A percentile compares a stretch with the other conserved stretches of the same genome.
These are phyloP conservation scores for Xanthostigma xanthostigma DNA, from an alignment of 2,888 invertebrate species.

Conservation along the genomic window DNA sequence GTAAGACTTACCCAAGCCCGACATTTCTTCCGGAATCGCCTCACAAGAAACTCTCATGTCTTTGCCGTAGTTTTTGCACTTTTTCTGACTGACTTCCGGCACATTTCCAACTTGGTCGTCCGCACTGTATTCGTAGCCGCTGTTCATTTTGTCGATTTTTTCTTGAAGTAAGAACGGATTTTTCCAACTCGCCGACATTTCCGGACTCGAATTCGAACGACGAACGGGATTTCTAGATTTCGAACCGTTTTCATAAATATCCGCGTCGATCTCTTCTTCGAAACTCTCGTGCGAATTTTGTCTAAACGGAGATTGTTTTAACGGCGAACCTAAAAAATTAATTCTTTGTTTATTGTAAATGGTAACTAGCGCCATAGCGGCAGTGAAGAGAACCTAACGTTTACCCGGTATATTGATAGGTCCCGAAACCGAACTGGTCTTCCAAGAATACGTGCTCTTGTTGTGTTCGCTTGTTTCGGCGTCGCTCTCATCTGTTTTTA, in stretches of 20 bases:
- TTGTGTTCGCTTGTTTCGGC: slow-evolving; percentile 7
- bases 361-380: not conserved
- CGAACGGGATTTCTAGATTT: slow-evolving; percentile 69
- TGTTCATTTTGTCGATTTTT: slow-evolving; percentile 15
- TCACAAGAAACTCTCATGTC: slow-evolving; percentile 78
- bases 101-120: slow-evolving; percentile 12
- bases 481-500: slow-evolving; percentile 8
- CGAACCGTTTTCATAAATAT: slow-evolving; percentile 21
- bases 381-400: not conserved
- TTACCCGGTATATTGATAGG: slow-evolving; percentile 48
- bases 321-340: slow-evolving; percentile 17
- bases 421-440: slow-evolving; percentile 28
- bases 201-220: slow-evolving; percentile 80
- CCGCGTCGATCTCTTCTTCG: slow-evolving; percentile 32
- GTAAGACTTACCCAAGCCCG: slow-evolving; percentile 34
- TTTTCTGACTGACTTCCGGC: slow-evolving; percentile 31
- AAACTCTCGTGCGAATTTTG: slow-evolving; percentile 38
- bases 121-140: slow-evolving; percentile 3
- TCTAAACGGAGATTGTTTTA: slow-evolving; percentile 29
- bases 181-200: slow-evolving; percentile 82
- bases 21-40: slow-evolving; percentile 81
- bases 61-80: slow-evolving; percentile 47
- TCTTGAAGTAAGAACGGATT: slow-evolving; percentile 45
- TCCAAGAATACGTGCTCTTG: slow-evolving; percentile 10
- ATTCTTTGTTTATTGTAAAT: not conserved